Conservation (phyloP, 1,140 invertebrate genomes). For the Halictus rubicundus region DNA sequence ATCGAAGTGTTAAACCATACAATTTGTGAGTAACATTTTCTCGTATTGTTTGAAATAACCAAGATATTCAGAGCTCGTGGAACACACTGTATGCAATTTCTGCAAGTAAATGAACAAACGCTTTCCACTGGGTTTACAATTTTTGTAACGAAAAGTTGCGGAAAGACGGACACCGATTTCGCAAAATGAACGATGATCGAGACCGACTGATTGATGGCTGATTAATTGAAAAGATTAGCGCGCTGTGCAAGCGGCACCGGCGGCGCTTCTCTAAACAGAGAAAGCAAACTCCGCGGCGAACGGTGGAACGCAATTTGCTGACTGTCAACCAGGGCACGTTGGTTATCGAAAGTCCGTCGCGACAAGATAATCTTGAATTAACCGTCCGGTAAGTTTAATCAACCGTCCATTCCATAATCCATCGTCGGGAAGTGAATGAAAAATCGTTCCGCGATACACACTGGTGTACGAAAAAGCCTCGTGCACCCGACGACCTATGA, state of each 20-base stretch:
- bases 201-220: neutral
- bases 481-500: neutral
- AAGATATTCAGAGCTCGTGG: too few species aligned
- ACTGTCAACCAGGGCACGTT: neutral
- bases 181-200: neutral
- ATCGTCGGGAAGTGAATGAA: constrained; percentile 15
- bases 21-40: too few species aligned
- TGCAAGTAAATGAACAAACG: too few species aligned
- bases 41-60: too few species aligned
- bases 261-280: neutral
- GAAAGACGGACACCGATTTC: neutral
- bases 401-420: neutral
- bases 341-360: neutral
- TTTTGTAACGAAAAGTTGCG: neutral
- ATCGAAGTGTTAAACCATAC: too few species aligned
- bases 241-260: neutral
- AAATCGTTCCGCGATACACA: neutral
- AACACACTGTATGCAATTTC: too few species aligned
- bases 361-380: constrained; percentile 3
- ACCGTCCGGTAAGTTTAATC: neutral
- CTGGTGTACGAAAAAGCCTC: neutral
- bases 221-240: constrained; percentile 2
- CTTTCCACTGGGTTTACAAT: too few species aligned
- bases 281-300: neutral
- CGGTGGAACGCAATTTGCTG: neutral